A percentile compares a stretch with the other conserved stretches of the same genome.
Evolutionary conservation across 2,888 invertebrate species (phyloP).

Genomic region (Halictus ligatus): DNA sequence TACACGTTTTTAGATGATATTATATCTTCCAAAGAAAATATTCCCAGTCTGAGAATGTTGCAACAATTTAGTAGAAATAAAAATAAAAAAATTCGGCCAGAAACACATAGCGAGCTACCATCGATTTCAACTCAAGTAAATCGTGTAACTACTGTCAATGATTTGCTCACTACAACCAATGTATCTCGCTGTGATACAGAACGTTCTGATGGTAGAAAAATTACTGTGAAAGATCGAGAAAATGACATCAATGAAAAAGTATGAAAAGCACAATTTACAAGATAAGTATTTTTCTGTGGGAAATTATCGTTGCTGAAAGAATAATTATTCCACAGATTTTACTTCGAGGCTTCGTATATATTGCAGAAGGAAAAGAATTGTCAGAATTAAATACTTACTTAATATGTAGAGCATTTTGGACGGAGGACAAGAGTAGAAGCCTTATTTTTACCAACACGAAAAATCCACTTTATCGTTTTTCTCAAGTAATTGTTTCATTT

Average conservation of each 20-base stretch:
- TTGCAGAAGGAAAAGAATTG: constrained; percentile 85
- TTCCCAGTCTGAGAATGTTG: constrained; percentile 72
- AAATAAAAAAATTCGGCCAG: constrained; percentile 72
- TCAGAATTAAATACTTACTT: constrained; percentile 83
- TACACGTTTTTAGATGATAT: constrained; percentile 70
- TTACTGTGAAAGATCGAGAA: constrained; percentile 65
- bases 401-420: constrained; percentile 85
- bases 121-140: constrained; percentile 65
- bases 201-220: constrained; percentile 66
- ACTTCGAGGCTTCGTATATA: constrained; percentile 85
- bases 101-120: constrained; percentile 68
- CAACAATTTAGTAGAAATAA: constrained; percentile 41
- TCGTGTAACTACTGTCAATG: constrained; percentile 59
- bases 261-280: constrained; percentile 29
- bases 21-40: constrained; percentile 78
- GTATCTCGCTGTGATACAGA: constrained; percentile 49
- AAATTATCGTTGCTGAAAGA: not conserved
- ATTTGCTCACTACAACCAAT: constrained; percentile 58
- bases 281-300: not conserved
- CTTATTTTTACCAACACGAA: constrained; percentile 82
- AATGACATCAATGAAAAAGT: constrained; percentile 71
- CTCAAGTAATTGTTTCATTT: constrained; percentile 81
- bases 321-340: constrained; percentile 74
- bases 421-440: constrained; percentile 84
- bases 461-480: constrained; percentile 85